Evolutionary conservation across 2,888 invertebrate species (phyloP).

Genomic region (Nebria brevicollis): DNA sequence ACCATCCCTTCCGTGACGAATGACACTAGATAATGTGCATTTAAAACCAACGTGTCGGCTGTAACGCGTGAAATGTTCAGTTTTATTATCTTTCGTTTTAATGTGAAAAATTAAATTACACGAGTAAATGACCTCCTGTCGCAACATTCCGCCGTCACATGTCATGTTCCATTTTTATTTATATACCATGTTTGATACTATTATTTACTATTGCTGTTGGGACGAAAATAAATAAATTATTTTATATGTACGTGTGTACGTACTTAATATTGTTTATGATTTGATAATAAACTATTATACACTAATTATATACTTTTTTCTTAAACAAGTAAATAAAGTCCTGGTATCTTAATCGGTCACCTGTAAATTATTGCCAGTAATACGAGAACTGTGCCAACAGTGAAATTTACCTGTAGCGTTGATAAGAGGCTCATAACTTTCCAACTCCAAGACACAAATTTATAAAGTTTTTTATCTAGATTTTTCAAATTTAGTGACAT

Average conservation of each 20-base stretch:
- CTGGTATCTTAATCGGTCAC: background rate
- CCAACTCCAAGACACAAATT: background rate
- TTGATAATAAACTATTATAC: background rate
- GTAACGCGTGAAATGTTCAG: background rate
- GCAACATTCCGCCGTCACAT: background rate
- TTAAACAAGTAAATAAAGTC: background rate
- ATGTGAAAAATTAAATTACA: slow-evolving; percentile 1
- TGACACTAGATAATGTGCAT: background rate
- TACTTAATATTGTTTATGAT: background rate
- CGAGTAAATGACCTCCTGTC: background rate
- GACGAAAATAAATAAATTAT: background rate
- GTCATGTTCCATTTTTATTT: background rate
- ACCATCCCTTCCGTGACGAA: background rate
- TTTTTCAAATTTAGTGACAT: background rate
- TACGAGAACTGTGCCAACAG: background rate
- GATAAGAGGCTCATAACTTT: background rate
- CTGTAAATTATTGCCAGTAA: background rate
- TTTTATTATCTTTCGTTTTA: slow-evolving; percentile 1
- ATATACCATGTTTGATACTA: background rate
- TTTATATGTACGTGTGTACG: background rate
- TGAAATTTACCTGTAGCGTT: background rate
- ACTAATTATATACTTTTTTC: background rate
- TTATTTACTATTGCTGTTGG: background rate
- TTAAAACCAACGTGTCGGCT: background rate
- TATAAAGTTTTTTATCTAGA: background rate